Conservation (phyloP, 2,797 vertebrate species). For the Parotocinclus haroldoi region DNA sequence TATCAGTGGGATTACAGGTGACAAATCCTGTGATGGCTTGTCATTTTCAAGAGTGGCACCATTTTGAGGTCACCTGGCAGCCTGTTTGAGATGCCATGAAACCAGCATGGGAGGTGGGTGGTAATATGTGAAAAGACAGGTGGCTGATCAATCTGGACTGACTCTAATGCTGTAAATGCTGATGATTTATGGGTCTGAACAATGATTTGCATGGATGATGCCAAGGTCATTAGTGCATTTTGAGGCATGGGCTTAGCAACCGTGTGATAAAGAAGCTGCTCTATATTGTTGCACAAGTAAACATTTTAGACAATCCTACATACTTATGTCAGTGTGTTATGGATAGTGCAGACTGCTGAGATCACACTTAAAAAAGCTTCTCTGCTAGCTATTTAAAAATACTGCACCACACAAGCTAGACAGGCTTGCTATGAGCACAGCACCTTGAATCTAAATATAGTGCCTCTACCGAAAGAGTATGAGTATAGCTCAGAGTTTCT, state of each 20-base stretch:
- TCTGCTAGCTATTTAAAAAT: not conserved
- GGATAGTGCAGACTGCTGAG: not conserved
- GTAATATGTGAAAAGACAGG: not conserved
- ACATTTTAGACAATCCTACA: too few relatives aligned
- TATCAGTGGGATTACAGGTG: not conserved
- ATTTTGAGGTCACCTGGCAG: constrained; percentile 45
- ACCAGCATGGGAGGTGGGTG: not conserved
- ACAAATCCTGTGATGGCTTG: not conserved
- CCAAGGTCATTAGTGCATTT: too few relatives aligned
- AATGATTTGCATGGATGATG: not conserved
- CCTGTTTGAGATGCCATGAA: constrained; percentile 8
- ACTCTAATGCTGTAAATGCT: not conserved
- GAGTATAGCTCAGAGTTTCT: too few relatives aligned
- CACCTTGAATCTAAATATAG: not conserved
- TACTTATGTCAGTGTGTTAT: too few relatives aligned
- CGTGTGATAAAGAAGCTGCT: too few relatives aligned
- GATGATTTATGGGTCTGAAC: not conserved
- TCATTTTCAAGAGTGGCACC: not conserved
- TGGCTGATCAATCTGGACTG: not conserved
- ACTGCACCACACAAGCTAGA: not conserved
- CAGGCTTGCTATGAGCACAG: not conserved
- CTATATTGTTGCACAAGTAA: too few relatives aligned
- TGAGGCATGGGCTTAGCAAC: too few relatives aligned
- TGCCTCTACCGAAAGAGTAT: not conserved
- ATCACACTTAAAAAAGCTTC: not conserved